Evolutionary conservation across 2,113 vertebrate species (phyloP).

Genomic region (Atrichornis clamosus): DNA sequence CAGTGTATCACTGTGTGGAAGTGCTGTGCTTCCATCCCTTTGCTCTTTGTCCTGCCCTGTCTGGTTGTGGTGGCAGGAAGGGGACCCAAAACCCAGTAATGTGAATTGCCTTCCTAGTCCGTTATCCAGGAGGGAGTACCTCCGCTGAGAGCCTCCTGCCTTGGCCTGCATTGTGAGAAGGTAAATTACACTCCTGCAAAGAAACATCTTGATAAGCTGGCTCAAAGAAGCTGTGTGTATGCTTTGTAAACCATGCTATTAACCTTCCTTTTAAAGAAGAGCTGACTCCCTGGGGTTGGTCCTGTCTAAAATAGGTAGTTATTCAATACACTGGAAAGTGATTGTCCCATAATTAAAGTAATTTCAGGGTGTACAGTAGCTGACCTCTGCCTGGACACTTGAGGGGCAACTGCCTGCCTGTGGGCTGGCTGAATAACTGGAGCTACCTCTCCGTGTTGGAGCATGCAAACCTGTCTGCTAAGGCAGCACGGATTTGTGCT

Average conservation of each 20-base stretch:
- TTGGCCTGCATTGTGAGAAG: background rate
- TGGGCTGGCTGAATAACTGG: background rate
- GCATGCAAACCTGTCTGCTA: background rate
- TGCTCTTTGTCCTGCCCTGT: background rate
- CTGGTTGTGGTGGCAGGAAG: background rate
- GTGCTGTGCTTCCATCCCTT: background rate
- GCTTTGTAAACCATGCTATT: background rate
- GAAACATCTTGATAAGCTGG: background rate
- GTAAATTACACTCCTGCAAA: background rate
- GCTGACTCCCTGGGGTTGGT: background rate
- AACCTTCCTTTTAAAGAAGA: background rate
- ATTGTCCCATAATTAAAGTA: background rate
- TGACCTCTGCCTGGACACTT: background rate
- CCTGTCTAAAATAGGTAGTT: background rate
- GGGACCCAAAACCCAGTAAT: background rate
- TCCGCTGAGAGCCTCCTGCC: background rate
- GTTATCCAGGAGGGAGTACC: background rate
- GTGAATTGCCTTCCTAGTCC: background rate
- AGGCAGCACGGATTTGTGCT: background rate
- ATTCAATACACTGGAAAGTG: slow-evolving; percentile 9
- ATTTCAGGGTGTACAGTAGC: background rate
- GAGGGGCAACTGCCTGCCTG: background rate
- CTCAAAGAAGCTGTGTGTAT: background rate
- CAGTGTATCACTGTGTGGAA: background rate
- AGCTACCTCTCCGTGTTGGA: background rate